These are phyloP conservation scores for Anguilla megastoma DNA, from an alignment of 2,797 vertebrate genomes.

Conservation along the genomic window DNA sequence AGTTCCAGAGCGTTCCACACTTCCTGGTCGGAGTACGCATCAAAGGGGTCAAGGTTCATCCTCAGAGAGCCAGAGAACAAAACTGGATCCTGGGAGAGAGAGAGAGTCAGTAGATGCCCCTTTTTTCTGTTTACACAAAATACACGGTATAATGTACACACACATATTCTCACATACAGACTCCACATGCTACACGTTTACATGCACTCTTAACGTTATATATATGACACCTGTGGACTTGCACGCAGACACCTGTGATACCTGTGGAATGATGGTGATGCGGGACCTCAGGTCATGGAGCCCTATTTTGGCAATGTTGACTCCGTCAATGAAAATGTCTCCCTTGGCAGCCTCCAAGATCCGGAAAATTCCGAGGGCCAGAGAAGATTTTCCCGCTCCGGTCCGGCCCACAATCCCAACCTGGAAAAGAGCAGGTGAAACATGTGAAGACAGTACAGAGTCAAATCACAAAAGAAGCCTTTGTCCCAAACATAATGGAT, in stretches of 20 bases:
- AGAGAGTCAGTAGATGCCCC: constrained; percentile 38
- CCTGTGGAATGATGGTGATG: constrained; percentile 75
- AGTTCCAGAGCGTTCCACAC: constrained; percentile 88
- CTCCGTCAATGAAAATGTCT: constrained; percentile 67
- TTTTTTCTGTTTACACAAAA: not conserved
- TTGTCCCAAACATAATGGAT: not conserved
- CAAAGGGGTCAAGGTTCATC: constrained; percentile 96
- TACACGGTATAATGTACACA: not conserved
- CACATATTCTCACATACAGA: not conserved
- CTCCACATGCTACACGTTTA: not conserved
- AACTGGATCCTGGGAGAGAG: constrained; percentile 80
- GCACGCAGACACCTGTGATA: constrained; percentile 55
- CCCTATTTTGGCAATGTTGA: constrained; percentile 65
- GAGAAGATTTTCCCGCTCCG: constrained; percentile 77
- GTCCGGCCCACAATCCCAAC: constrained; percentile 62
- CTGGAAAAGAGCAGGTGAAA: constrained; percentile 1
- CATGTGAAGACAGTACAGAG: no score
- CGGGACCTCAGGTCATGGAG: constrained; percentile 71
- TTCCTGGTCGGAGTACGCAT: constrained; percentile 85
- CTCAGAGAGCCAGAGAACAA: constrained; percentile 93
- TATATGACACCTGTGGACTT: not conserved
- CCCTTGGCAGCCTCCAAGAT: constrained; percentile 72
- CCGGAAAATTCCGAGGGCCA: constrained; percentile 67
- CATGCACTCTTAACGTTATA: not conserved
- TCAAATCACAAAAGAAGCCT: no score